Base-by-base conservation (phyloP, 1,140 invertebrate genomes). In the Caerostris darwini region DNA sequence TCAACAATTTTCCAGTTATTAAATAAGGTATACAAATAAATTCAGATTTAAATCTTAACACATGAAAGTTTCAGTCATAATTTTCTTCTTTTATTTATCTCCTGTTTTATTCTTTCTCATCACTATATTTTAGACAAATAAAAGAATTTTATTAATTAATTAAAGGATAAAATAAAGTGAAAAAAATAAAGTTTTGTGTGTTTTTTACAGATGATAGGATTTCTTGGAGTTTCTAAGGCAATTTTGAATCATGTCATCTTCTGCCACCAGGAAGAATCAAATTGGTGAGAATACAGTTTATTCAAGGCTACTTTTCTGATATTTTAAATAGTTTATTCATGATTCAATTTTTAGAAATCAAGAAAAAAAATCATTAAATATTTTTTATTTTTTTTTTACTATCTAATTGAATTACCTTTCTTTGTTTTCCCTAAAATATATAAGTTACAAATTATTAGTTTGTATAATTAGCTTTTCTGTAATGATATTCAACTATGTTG, bases 221-320 rank as follows among this genome's bases (percentile, higher is more conserved):
- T 97, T 83, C 96, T 99, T 95, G 98, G n/a, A 94, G 98, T 99
- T 5, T 98, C 99, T 0, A 99, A 99, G 96, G 97, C 99, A 1
- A 98, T 99, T 87, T 96, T 99, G 54, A 99, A 99, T 95, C 98
- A 99, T 96, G 99, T 99, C 0, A 98, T 99, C 95, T 99, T 99
- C 96, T 99, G 99, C 95, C 99, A 99, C 96, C 99, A 99, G 97
- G 99, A 99, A 96, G 99, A 99, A 94, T 98, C 99, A 0, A 98
- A 97, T 95, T 99, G 99, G 97, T 97, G 95, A 95, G 95, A 34
- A 34, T 67, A 10, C 50, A 82, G 71, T 61, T 67, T 57, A 57
- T 95, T 88, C 10, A 17, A 17, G 12, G 34, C 10, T 34, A 81
- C 4, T 64, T 64, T 17, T 67, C n/a, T 67, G 61, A 17, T n/a